Percentiles rank a stretch among this genome's conserved stretches.
These are phyloP conservation scores for Balaeniceps rex DNA, from an alignment of 2,113 vertebrate genomes.

Conservation along the genomic window DNA sequence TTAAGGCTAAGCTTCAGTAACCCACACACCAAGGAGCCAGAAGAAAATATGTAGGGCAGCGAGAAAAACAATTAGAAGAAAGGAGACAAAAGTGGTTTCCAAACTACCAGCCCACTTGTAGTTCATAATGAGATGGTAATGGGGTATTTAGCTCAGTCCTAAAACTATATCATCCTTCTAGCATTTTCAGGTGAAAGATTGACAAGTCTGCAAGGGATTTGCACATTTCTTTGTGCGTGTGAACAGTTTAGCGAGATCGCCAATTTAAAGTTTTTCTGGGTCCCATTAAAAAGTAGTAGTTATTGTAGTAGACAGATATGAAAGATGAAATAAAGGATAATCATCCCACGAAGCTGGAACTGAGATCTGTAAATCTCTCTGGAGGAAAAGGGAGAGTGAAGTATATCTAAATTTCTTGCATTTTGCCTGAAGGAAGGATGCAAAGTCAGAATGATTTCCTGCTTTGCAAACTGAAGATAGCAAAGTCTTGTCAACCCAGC, in stretches of 20 bases:
- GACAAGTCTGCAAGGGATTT: neutral
- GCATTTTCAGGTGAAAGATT: neutral
- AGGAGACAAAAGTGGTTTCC: neutral
- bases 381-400: neutral
- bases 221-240: neutral
- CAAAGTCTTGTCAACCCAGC: neutral
- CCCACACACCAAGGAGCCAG: neutral
- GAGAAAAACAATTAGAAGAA: neutral
- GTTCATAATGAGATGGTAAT: neutral
- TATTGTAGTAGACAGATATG: neutral
- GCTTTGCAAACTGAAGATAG: neutral
- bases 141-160: neutral
- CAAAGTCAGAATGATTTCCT: neutral
- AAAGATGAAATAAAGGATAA: neutral
- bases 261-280: neutral
- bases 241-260: neutral
- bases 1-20: neutral
- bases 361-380: neutral
- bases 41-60: neutral
- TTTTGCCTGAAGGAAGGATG: neutral
- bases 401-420: neutral
- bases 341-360: neutral
- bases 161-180: neutral
- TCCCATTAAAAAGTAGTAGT: neutral
- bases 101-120: neutral